phyloP scores from a whole-genome alignment of 2,113 vertebrate genomes.

The Emydura subglobosa region DNA sequence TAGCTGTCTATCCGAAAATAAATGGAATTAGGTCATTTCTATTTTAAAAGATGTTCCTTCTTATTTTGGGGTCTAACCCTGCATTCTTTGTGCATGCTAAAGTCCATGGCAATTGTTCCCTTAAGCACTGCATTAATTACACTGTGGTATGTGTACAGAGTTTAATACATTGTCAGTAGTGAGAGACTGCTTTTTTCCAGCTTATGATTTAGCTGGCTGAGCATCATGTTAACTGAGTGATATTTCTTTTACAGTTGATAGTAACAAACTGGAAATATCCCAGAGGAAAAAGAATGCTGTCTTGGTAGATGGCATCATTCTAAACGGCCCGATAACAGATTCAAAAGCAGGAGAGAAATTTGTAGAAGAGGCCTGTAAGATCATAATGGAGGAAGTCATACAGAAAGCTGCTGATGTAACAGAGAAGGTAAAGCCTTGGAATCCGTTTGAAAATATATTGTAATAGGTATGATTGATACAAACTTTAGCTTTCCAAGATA shows the following conservation, averaged over 20 bases:
- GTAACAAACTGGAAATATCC: conserved; percentile 60
- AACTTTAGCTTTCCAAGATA: not conserved
- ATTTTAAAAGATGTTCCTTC: not conserved
- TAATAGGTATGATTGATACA: not conserved
- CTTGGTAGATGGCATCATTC: conserved; percentile 77
- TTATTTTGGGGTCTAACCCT: not conserved
- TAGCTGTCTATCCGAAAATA: not conserved
- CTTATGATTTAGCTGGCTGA: not conserved
- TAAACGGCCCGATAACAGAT: conserved; percentile 83
- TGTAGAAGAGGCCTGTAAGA: conserved; percentile 82
- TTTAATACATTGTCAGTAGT: not conserved
- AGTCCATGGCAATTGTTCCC: not conserved
- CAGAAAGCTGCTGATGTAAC: conserved; percentile 83
- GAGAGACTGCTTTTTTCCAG: not conserved
- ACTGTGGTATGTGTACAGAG: not conserved
- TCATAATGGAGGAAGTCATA: conserved; percentile 89
- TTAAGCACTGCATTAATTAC: not conserved
- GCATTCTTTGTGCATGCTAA: not conserved
- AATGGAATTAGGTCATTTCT: not conserved
- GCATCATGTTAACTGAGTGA: not conserved
- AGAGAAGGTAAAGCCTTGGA: conserved; percentile 82
- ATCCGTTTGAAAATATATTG: not conserved
- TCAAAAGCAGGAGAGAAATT: conserved; percentile 81
- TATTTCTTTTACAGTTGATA: conserved; percentile 69
- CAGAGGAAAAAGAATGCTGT: conserved; percentile 75